phyloP scores from a whole-genome alignment of 2,888 invertebrate genomes.

The Priocnemis perturbator region DNA sequence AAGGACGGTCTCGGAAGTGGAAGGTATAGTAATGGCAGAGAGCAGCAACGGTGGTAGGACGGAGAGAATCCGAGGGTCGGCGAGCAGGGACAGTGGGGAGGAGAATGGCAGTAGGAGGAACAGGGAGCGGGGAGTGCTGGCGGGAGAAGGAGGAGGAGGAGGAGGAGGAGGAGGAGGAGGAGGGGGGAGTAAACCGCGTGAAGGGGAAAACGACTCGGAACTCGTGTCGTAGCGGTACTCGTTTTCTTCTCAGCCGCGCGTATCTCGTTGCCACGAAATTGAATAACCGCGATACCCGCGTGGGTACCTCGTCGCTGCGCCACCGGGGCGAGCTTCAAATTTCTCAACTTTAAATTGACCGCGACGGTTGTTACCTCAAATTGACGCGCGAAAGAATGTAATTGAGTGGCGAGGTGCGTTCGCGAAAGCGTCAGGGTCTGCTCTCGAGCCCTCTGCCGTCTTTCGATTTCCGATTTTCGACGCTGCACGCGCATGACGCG shows the following conservation, averaged over 20 bases:
- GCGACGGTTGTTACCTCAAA: constrained; percentile 3
- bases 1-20: constrained; percentile 49
- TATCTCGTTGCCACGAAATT: constrained; percentile 51
- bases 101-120: background rate
- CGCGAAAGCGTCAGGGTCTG: background rate
- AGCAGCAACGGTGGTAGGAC: constrained; percentile 23
- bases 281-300: constrained; percentile 48
- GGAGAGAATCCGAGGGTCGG: constrained; percentile 13
- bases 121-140: constrained; percentile 16
- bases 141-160: background rate
- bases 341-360: constrained; percentile 26
- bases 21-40: constrained; percentile 30
- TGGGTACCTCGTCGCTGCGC: constrained; percentile 4
- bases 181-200: constrained; percentile 31
- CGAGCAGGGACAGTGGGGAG: constrained; percentile 7
- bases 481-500: no score
- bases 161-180: background rate
- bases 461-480: no score
- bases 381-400: constrained; percentile 8
- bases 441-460: no score
- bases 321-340: constrained; percentile 20
- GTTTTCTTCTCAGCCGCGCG: constrained; percentile 46
- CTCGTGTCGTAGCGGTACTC: constrained; percentile 61
- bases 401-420: background rate
- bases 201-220: constrained; percentile 59